These are phyloP conservation scores for Cephus rjabovi DNA, from an alignment of 2,888 invertebrate species.

Conservation along the genomic window DNA sequence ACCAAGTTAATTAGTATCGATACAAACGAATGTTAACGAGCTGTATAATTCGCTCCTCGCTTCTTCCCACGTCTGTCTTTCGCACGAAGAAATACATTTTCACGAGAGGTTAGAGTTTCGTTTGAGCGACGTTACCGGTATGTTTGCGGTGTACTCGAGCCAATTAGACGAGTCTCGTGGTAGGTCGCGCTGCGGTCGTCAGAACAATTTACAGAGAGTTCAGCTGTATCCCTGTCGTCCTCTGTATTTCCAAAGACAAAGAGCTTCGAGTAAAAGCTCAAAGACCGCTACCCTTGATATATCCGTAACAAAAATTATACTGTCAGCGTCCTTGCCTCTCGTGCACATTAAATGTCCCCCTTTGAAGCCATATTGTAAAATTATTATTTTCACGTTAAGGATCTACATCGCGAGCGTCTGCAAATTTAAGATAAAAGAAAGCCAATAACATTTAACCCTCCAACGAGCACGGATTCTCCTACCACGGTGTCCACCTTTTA, in stretches of 20 bases:
- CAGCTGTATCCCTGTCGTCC: neutral
- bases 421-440: neutral
- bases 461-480: neutral
- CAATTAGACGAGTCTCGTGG: neutral
- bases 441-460: neutral
- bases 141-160: neutral
- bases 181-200: neutral
- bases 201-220: neutral
- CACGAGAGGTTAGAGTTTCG: neutral
- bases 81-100: neutral
- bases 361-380: neutral
- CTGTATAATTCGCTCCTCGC: neutral
- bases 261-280: neutral
- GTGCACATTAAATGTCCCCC: neutral
- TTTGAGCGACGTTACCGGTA: neutral
- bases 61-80: neutral
- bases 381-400: neutral
- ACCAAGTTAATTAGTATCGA: neutral
- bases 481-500: neutral
- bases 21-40: neutral
- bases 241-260: neutral
- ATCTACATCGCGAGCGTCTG: neutral
- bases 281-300: neutral
- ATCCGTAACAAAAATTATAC: neutral
- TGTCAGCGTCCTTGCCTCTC: neutral